These are phyloP conservation scores for Pristis pectinata DNA, from an alignment of 2,797 vertebrate species.

Conservation along the genomic window DNA sequence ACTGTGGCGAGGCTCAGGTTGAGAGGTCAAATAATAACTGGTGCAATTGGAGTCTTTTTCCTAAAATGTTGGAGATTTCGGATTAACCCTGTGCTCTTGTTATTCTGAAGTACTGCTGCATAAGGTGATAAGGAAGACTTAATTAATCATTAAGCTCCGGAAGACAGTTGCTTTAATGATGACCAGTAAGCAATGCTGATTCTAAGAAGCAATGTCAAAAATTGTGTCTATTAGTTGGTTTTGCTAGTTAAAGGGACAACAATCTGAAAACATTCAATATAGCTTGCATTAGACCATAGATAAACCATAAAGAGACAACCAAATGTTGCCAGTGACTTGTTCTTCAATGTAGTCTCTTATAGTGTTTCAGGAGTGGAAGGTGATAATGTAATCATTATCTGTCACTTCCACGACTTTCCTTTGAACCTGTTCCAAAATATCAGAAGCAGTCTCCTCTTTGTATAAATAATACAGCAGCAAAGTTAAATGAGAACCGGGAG, in stretches of 20 bases:
- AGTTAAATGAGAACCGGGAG: neutral
- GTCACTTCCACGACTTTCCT: neutral
- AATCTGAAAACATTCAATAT: neutral
- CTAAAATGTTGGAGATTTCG: neutral
- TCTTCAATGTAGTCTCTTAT: neutral
- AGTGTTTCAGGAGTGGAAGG: neutral
- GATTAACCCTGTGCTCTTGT: neutral
- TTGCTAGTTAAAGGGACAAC: neutral
- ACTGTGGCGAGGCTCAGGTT: too few relatives aligned
- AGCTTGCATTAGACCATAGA: neutral
- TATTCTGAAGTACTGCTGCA: neutral
- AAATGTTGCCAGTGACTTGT: neutral
- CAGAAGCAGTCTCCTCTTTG: neutral
- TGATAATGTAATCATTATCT: neutral
- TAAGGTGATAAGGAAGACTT: constrained; percentile 1
- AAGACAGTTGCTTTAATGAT: neutral
- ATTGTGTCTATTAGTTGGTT: neutral
- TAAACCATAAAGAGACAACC: neutral
- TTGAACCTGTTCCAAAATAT: neutral
- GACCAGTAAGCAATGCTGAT: neutral
- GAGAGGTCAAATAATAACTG: constrained; percentile 2
- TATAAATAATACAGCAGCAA: too few relatives aligned
- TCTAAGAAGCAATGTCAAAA: neutral
- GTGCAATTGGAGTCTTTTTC: neutral
- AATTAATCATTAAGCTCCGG: neutral